Conservation (phyloP, 1,140 invertebrate species). For the Trichonephila clavata region DNA sequence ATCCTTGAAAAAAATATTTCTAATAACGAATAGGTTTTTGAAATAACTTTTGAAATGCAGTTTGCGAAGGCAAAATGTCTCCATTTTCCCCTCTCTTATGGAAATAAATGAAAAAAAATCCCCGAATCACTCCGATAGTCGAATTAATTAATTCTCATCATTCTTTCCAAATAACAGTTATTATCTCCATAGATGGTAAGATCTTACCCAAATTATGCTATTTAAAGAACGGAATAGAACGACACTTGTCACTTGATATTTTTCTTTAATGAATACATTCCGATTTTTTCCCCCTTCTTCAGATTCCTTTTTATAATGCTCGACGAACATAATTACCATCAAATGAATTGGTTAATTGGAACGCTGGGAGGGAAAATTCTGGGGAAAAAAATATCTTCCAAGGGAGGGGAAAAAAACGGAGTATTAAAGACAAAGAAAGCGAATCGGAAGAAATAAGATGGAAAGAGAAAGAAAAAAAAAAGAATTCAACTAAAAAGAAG, state of each 20-base stretch:
- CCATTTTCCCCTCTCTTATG: not conserved
- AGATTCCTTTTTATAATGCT: not conserved
- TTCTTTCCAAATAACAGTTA: slow-evolving; percentile 30
- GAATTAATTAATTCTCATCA: slow-evolving; percentile 56
- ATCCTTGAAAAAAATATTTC: no score
- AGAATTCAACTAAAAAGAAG: slow-evolving; percentile 19
- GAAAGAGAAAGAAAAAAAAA: not conserved
- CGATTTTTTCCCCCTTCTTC: not conserved
- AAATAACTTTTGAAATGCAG: not conserved
- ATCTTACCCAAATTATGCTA: slow-evolving; percentile 41
- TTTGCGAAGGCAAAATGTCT: not conserved
- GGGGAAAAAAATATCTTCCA: not conserved
- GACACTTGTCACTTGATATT: slow-evolving; percentile 66
- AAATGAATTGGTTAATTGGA: slow-evolving; percentile 74
- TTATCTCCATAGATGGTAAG: slow-evolving; percentile 20
- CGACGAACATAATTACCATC: slow-evolving; percentile 68
- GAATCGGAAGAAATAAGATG: slow-evolving; percentile 12
- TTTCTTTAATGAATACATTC: slow-evolving; percentile 69
- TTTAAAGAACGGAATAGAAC: slow-evolving; percentile 43
- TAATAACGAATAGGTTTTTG: no score
- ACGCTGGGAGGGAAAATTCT: slow-evolving; percentile 8
- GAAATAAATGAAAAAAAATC: not conserved
- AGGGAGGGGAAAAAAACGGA: not conserved
- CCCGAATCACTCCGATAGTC: not conserved
- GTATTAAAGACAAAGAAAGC: slow-evolving; percentile 54